Conservation (phyloP, 2,113 vertebrate genomes). For the Pterocles orientalis region DNA sequence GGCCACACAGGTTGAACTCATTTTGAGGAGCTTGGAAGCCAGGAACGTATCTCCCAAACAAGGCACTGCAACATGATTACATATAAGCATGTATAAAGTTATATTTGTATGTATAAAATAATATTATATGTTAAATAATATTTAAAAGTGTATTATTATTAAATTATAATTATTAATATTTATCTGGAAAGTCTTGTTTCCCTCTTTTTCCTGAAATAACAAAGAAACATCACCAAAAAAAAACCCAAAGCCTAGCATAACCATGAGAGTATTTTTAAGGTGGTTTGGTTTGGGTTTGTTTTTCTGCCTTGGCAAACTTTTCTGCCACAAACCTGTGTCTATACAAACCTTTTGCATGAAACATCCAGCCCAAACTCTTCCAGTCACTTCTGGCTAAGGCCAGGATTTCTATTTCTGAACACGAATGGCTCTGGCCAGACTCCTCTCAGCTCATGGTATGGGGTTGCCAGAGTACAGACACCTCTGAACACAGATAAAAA, state of each 20-base stretch:
- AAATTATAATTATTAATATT: not conserved
- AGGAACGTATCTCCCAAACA: not conserved
- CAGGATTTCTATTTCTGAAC: slow-evolving; percentile 9
- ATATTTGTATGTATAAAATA: not conserved
- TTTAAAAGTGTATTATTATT: not conserved
- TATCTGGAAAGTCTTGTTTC: not conserved
- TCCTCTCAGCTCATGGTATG: not conserved
- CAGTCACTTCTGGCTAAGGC: not conserved
- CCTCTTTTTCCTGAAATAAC: not conserved
- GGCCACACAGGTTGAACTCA: slow-evolving; percentile 60
- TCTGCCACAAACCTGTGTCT: not conserved
- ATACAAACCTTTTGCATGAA: not conserved
- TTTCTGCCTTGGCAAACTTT: not conserved
- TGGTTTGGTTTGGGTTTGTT: no score
- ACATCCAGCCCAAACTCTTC: not conserved
- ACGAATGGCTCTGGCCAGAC: not conserved
- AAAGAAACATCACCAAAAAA: not conserved
- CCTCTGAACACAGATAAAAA: not conserved
- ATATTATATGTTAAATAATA: not conserved
- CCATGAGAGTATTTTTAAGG: not conserved
- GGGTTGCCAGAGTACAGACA: not conserved
- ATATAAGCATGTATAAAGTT: not conserved
- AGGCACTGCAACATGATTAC: not conserved
- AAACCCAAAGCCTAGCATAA: not conserved
- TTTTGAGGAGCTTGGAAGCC: not conserved